Evolutionary conservation across 2,797 vertebrate genomes (phyloP), one percentile per base, ranked within the genome.

Genomic region (Lithobates sylvaticus): DNA sequence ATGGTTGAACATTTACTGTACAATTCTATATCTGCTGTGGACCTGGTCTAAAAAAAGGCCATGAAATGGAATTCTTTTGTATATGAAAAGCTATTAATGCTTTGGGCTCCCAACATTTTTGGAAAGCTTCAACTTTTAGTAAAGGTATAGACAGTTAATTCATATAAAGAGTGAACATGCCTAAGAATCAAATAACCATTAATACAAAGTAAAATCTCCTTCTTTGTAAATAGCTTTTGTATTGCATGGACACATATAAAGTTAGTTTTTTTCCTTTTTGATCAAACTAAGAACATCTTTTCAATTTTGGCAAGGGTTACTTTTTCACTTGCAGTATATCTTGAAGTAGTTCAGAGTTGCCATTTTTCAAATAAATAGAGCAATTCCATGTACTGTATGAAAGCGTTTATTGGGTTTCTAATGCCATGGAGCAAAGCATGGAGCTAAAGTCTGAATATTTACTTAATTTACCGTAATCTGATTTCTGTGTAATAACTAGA

Each of bases 51-150:
- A 82, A 83, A 83, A 26, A 82, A 83, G 26, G 74, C 74, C 85
- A 86, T 34, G 39, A 54, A 86, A 82, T 76, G 54, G 47, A 81
- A 77, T 78, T 44, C 65, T 86, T 85, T 86, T 86, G 79, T 86
- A 82, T 77, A 86, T 82, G 32, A 77, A 82, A 77, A 77, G 42
- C 74, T 77, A 77, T 86, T 86, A 86, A 86, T 79, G 76, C 76
- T 86, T 86, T 86, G 84, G 85, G 71, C 79, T 86, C 36, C 77
- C 65, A 73, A 82, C 79, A 77, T 86, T 86, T 29, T 86, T 78
- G 65, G 21, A 81, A 81, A 76, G 78, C 78, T 86, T 76, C 84
- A 76, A 42, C 78, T 76, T 86, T 73, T 86, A 80, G 81, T 86
- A 81, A 86, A 86, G 23, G 78, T 86, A 47, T 76, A 81, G 78